Evolutionary conservation across 30 jellyfish, hydroid and myxozoan species (phyloP).

Genomic region (Hydractinia symbiolongicarpus): DNA sequence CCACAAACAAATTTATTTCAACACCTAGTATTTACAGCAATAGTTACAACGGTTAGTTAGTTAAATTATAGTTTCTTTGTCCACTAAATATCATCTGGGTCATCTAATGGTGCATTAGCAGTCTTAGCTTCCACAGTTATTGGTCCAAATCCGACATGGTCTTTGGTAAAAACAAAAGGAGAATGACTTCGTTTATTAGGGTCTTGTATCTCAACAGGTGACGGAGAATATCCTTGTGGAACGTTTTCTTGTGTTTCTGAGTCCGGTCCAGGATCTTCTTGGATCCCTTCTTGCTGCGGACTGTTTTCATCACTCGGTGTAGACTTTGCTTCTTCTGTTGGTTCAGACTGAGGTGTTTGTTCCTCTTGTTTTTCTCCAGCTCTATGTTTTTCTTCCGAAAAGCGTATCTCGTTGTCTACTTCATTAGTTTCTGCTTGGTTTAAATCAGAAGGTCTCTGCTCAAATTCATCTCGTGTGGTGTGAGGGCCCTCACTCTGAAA

Average conservation of each 20-base stretch:
- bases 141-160: conserved; percentile 96
- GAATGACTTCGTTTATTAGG: conserved; percentile 3
- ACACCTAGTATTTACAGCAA: too few species aligned
- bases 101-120: conserved; percentile 69
- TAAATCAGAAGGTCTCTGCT: conserved; percentile 15
- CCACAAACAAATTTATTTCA: too few species aligned
- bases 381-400: conserved; percentile 12
- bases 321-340: conserved; percentile 31
- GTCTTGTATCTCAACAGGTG: neutral
- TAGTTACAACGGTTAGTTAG: too few species aligned
- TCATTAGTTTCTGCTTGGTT: conserved; percentile 18
- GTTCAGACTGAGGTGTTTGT: conserved; percentile 21
- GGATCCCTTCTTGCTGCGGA: conserved; percentile 20
- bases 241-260: neutral
- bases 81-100: conserved; percentile 47
- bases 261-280: conserved; percentile 9
- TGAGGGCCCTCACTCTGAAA: conserved; percentile 38
- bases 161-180: conserved; percentile 71
- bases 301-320: conserved; percentile 20
- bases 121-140: conserved; percentile 94
- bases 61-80: too few species aligned
- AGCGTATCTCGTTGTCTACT: conserved; percentile 13
- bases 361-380: conserved; percentile 26
- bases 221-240: conserved; percentile 2
- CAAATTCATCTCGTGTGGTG: conserved; percentile 30